A percentile compares a stretch with the other conserved stretches of the same genome.
These are phyloP conservation scores for Xestia c-nigrum DNA, from an alignment of 2,888 invertebrate genomes.

Conservation along the genomic window DNA sequence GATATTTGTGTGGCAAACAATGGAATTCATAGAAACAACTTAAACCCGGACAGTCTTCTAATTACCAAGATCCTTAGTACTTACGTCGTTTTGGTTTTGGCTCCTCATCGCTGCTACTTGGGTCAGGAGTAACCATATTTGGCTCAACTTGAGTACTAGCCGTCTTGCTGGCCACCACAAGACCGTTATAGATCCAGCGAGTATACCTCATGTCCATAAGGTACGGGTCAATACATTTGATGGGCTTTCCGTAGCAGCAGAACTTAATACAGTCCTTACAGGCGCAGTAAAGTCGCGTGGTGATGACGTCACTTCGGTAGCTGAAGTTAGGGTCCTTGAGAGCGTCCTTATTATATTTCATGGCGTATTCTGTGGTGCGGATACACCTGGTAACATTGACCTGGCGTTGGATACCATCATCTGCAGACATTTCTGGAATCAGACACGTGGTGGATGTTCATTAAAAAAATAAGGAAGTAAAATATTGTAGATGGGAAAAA, in stretches of 20 bases:
- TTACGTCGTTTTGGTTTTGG: slow-evolving; percentile 23
- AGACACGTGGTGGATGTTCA: background rate
- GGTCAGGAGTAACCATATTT: background rate
- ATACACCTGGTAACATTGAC: slow-evolving; percentile 28
- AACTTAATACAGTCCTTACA: slow-evolving; percentile 47
- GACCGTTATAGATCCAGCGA: slow-evolving; percentile 44
- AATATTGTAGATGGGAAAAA: too few species aligned
- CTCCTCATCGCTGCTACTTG: background rate
- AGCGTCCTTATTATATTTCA: slow-evolving; percentile 16
- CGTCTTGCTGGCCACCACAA: slow-evolving; percentile 39
- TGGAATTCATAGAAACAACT: background rate
- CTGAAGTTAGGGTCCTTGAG: slow-evolving; percentile 27
- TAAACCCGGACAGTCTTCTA: background rate
- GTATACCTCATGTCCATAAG: slow-evolving; percentile 47
- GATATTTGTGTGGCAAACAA: background rate
- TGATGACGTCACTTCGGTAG: slow-evolving; percentile 21
- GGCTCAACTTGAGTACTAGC: background rate
- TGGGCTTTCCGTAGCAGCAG: slow-evolving; percentile 32
- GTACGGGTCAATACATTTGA: slow-evolving; percentile 52
- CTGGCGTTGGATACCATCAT: background rate
- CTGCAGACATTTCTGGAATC: slow-evolving; percentile 43
- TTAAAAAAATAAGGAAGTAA: background rate
- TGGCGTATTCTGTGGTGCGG: slow-evolving; percentile 46
- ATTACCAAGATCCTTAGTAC: background rate
- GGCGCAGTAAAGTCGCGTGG: slow-evolving; percentile 18